phyloP scores from a whole-genome alignment of 2,797 vertebrate species.

The Lagodon rhomboides region DNA sequence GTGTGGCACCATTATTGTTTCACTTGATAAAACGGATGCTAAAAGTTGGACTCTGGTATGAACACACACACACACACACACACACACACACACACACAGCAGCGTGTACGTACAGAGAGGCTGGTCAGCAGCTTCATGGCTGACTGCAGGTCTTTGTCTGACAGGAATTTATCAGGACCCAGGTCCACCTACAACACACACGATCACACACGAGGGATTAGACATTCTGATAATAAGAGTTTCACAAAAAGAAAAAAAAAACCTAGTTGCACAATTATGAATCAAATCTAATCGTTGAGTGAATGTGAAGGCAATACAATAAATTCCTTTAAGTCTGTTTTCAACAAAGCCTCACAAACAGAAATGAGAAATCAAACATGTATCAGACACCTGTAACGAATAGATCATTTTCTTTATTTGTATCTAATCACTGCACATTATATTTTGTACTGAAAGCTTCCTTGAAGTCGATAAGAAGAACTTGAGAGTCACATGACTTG shows the following conservation, averaged over 20 bases:
- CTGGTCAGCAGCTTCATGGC: slow-evolving; percentile 93
- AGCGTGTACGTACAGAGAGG: slow-evolving; percentile 88
- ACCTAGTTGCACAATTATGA: too few relatives aligned
- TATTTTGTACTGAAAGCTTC: background rate
- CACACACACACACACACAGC: background rate
- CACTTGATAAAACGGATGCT: background rate
- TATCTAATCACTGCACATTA: too few relatives aligned
- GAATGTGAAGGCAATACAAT: background rate
- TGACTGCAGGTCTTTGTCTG: slow-evolving; percentile 97
- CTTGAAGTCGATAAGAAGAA: background rate
- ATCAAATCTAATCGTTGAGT: background rate
- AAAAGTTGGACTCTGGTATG: background rate
- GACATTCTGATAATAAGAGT: background rate
- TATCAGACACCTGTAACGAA: too few relatives aligned
- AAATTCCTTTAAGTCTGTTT: background rate
- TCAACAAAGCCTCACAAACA: background rate
- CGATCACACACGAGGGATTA: background rate
- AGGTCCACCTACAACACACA: slow-evolving; percentile 90
- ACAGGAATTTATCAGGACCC: slow-evolving; percentile 96
- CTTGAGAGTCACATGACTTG: background rate
- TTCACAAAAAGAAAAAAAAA: too few relatives aligned
- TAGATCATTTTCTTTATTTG: too few relatives aligned
- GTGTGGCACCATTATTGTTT: too few relatives aligned
- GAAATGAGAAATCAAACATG: background rate
- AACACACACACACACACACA: background rate